phyloP scores from a whole-genome alignment of 1,140 invertebrate genomes.

The Dysdera silvatica region DNA sequence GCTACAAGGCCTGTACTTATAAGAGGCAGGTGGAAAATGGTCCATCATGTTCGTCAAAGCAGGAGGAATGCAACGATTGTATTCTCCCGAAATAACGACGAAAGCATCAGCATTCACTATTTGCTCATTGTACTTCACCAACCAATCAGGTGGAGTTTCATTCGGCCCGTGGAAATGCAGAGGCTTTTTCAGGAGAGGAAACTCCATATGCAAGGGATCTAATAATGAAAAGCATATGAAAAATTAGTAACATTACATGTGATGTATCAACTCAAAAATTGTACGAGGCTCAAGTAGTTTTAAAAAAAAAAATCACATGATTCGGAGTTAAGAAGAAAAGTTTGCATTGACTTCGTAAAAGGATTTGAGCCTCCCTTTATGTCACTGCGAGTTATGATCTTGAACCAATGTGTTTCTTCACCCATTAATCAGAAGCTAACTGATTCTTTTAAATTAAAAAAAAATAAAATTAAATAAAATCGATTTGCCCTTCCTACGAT shows the following conservation, averaged over 20 bases:
- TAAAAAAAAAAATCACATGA: background rate
- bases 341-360: too few relatives aligned
- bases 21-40: conserved; percentile 45
- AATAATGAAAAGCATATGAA: conserved; percentile 6
- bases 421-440: too few relatives aligned
- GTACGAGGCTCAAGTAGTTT: too few relatives aligned
- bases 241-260: background rate
- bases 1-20: conserved; percentile 44
- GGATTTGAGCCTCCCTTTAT: too few relatives aligned
- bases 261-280: background rate
- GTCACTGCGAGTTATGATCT: too few relatives aligned
- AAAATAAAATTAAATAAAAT: too few relatives aligned
- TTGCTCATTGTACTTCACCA: conserved; percentile 40
- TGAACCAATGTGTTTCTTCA: too few relatives aligned
- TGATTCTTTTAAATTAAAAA: too few relatives aligned
- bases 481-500: too few relatives aligned
- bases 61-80: conserved; percentile 46
- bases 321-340: too few relatives aligned
- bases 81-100: conserved; percentile 47
- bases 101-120: conserved; percentile 45
- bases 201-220: conserved; percentile 43
- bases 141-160: conserved; percentile 40
- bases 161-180: conserved; percentile 42
- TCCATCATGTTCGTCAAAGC: conserved; percentile 47
- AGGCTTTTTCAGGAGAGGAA: conserved; percentile 39